Percentiles rank a stretch among this genome's conserved stretches.
Evolutionary conservation across 2,797 vertebrate species (phyloP).

Genomic region (Artibeus jamaicensis): DNA sequence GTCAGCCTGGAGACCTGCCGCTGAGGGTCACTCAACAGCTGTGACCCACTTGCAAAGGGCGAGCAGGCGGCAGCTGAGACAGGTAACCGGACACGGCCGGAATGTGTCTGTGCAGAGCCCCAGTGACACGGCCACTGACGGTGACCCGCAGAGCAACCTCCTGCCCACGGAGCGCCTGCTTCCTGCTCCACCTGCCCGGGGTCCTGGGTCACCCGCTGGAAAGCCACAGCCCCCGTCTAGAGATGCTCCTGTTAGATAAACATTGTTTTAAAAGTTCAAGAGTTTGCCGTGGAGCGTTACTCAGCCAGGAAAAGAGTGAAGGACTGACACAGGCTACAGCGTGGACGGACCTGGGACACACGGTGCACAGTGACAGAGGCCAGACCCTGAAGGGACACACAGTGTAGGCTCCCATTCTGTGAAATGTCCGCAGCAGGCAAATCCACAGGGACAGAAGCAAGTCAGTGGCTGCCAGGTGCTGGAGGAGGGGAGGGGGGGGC

Average conservation of each 20-base stretch:
- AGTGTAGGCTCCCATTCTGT: rapidly evolving
- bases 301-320: neutral
- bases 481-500: neutral
- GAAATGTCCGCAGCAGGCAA: neutral
- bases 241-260: neutral
- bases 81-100: neutral
- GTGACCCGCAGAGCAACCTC: neutral
- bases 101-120: neutral
- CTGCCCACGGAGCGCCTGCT: neutral
- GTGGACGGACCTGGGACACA: rapidly evolving
- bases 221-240: neutral
- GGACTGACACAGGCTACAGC: rapidly evolving
- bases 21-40: rapidly evolving
- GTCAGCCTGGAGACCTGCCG: rapidly evolving
- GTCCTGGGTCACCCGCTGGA: neutral
- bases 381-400: neutral
- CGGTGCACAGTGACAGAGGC: neutral
- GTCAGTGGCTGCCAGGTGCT: rapidly evolving
- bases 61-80: neutral
- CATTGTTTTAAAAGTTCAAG: neutral
- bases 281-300: rapidly evolving
- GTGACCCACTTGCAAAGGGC: neutral
- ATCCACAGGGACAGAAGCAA: neutral
- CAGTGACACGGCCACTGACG: rapidly evolving
- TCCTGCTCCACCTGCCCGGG: rapidly evolving